Conservation (phyloP, 1,140 invertebrate genomes). For the Cryptotermes secundus region DNA sequence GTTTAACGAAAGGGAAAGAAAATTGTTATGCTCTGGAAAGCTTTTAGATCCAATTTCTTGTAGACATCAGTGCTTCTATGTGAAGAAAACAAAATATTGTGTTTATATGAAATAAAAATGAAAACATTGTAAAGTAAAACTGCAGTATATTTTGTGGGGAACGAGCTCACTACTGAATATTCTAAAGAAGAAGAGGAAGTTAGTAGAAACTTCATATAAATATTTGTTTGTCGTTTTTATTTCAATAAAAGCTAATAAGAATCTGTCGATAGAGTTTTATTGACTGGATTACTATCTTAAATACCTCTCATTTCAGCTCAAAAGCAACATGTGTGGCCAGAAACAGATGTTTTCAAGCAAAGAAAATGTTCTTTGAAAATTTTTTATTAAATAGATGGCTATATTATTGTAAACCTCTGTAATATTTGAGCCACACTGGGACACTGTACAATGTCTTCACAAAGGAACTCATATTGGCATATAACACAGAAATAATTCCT, state of each 20-base stretch:
- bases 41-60: conserved; percentile 32
- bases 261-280: conserved; percentile 8
- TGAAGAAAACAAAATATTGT: conserved; percentile 25
- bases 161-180: conserved; percentile 35
- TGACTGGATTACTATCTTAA: background rate
- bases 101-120: conserved; percentile 32
- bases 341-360: no score
- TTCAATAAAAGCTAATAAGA: conserved; percentile 35
- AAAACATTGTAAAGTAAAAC: conserved; percentile 33
- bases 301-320: background rate
- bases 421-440: no score
- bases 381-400: no score
- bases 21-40: conserved; percentile 33
- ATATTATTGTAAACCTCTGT: no score
- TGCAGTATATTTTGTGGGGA: conserved; percentile 34
- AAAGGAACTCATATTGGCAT: no score
- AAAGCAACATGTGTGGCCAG: no score
- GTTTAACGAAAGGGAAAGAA: conserved; percentile 20
- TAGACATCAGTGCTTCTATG: conserved; percentile 33
- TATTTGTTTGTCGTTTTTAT: conserved; percentile 37
- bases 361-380: no score
- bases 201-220: conserved; percentile 35
- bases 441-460: no score
- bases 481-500: no score
- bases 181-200: conserved; percentile 34